These are phyloP conservation scores for Drosophila carrolli DNA, from an alignment of 1,140 invertebrate species.

Conservation along the genomic window DNA sequence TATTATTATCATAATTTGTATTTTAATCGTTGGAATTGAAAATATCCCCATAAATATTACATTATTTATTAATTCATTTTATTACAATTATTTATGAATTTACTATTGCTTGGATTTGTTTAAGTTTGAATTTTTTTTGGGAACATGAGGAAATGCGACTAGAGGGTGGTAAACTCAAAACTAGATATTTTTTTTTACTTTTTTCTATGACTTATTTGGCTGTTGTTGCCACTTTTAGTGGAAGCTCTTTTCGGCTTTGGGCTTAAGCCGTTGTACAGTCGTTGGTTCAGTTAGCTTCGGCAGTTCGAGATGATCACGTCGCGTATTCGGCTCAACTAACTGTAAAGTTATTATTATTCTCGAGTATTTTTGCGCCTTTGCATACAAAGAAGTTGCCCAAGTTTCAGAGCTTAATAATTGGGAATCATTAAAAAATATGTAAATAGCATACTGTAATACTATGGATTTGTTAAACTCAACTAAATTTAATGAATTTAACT, in stretches of 20 bases:
- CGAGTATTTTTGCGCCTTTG: constrained; percentile 41
- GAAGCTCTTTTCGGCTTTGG: constrained; percentile 48
- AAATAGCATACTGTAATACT: constrained; percentile 11
- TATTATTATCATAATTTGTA: too few relatives aligned
- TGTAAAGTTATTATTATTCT: constrained; percentile 28
- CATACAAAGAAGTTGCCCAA: constrained; percentile 26
- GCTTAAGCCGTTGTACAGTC: constrained; percentile 17
- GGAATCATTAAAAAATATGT: constrained; percentile 2
- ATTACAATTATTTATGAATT: neutral
- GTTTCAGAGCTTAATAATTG: constrained; percentile 23
- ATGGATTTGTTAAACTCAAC: constrained; percentile 16
- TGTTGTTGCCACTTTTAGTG: constrained; percentile 24
- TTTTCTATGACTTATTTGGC: constrained; percentile 13
- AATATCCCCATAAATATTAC: too few relatives aligned
- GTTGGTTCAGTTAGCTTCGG: constrained; percentile 45
- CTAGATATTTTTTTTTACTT: constrained; percentile 19
- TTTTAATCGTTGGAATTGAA: too few relatives aligned
- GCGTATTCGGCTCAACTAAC: constrained; percentile 69
- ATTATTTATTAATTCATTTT: too few relatives aligned
- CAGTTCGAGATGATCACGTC: constrained; percentile 64
- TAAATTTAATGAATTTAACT: constrained; percentile 26
- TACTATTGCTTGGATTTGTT: constrained; percentile 13
- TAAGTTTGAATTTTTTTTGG: constrained; percentile 1
- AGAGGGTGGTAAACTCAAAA: constrained; percentile 17
- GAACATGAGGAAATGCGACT: constrained; percentile 20